phyloP scores from a whole-genome alignment of 2,888 invertebrate genomes.

The Agrochola macilenta region DNA sequence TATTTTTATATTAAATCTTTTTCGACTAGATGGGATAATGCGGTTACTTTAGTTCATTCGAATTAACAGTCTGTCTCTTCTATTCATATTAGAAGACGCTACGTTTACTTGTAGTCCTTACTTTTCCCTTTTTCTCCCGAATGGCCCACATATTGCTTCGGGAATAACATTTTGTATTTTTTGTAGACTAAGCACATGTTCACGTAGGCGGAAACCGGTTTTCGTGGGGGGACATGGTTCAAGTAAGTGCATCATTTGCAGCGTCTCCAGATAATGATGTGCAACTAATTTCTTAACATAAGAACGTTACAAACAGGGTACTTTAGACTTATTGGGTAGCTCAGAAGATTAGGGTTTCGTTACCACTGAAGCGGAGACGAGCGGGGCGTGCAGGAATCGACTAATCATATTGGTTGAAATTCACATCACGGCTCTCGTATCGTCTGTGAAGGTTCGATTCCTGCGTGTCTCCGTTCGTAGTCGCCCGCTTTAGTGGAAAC shows the following conservation, averaged over 20 bases:
- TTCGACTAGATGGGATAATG: background rate
- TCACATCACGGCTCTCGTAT: background rate
- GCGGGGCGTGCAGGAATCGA: background rate
- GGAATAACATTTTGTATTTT: background rate
- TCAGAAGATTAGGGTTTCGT: background rate
- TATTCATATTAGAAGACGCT: background rate
- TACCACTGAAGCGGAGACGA: background rate
- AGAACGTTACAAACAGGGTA: no score
- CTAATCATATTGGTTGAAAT: background rate
- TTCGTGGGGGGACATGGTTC: slow-evolving; percentile 12
- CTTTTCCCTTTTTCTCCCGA: background rate
- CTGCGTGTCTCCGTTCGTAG: background rate
- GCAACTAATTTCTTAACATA: background rate
- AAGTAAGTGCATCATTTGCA: slow-evolving; percentile 8
- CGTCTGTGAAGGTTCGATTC: background rate
- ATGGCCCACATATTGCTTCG: background rate
- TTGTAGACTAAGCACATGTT: slow-evolving; percentile 13
- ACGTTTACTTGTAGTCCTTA: background rate
- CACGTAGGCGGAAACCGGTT: slow-evolving; percentile 19
- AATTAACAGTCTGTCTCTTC: background rate
- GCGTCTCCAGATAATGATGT: background rate
- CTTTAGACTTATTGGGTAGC: background rate
- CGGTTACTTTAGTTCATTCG: background rate
- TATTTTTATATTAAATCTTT: background rate
- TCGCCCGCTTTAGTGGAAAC: background rate